A percentile compares a stretch with the other conserved stretches of the same genome.
phyloP scores from a whole-genome alignment of 53 echinoderm and acorn worm species.

The Stichopus horrens region DNA sequence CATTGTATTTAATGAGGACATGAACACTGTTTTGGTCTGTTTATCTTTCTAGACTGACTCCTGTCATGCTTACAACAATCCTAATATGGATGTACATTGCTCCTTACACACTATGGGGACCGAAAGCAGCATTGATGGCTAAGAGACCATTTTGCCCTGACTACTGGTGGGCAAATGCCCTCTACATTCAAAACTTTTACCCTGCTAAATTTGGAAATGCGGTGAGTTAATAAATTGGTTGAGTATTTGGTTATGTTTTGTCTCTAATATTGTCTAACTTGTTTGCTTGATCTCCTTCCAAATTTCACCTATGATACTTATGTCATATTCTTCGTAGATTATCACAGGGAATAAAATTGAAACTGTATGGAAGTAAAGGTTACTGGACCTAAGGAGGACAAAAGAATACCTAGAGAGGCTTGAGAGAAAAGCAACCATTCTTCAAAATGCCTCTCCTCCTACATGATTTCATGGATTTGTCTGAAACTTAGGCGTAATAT shows the following conservation, averaged over 20 bases:
- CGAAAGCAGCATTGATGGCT: conserved; percentile 39
- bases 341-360: too few relatives aligned
- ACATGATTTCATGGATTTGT: too few relatives aligned
- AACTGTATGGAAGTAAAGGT: too few relatives aligned
- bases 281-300: too few relatives aligned
- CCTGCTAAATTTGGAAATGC: conserved; percentile 47
- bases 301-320: too few relatives aligned
- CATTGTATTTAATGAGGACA: background rate
- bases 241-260: background rate
- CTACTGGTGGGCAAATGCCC: conserved; percentile 92
- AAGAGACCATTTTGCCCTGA: conserved; percentile 47
- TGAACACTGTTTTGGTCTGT: background rate
- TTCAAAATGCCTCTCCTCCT: too few relatives aligned
- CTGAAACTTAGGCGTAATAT: too few relatives aligned
- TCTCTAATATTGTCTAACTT: too few relatives aligned
- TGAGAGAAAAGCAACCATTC: too few relatives aligned
- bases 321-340: too few relatives aligned
- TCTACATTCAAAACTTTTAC: conserved; percentile 96
- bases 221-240: conserved; percentile 30
- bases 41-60: conserved; percentile 64
- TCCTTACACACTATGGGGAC: conserved; percentile 79
- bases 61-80: conserved; percentile 62
- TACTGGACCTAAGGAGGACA: too few relatives aligned
- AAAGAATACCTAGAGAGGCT: too few relatives aligned
- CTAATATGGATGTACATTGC: conserved; percentile 82